phyloP scores from a whole-genome alignment of 2,113 vertebrate species.

The Scolopax mira region DNA sequence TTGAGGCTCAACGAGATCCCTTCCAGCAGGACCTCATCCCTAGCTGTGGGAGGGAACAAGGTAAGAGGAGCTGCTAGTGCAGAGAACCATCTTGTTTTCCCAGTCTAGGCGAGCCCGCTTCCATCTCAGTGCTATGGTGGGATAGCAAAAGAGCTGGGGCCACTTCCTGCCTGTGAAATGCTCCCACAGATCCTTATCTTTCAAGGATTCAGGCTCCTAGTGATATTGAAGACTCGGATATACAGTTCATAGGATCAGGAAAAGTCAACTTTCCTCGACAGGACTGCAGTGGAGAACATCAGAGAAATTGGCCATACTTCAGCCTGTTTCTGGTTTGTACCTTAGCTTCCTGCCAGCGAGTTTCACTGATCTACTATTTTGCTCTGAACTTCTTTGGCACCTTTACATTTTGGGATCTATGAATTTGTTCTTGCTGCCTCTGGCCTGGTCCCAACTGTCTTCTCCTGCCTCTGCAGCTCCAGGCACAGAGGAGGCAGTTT shows the following conservation, averaged over 20 bases:
- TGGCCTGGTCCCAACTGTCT: neutral
- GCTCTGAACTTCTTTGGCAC: neutral
- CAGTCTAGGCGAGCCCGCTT: neutral
- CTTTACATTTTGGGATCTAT: neutral
- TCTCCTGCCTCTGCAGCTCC: neutral
- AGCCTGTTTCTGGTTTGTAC: neutral
- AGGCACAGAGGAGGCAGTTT: neutral
- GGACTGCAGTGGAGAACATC: neutral
- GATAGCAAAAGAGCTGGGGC: neutral
- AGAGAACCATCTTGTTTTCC: neutral
- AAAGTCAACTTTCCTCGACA: neutral
- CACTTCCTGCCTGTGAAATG: neutral
- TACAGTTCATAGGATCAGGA: neutral
- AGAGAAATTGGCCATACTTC: fast-evolving
- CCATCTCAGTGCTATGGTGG: neutral
- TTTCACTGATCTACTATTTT: neutral
- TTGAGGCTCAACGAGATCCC: neutral
- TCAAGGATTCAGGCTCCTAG: neutral
- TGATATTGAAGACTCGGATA: neutral
- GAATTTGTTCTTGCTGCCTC: neutral
- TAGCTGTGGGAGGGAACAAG: neutral
- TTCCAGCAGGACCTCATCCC: neutral
- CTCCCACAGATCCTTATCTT: neutral
- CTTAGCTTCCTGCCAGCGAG: neutral
- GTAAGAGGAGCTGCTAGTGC: neutral